These are phyloP conservation scores for Eupeodes latifasciatus DNA, from an alignment of 2,888 invertebrate genomes.

Conservation along the genomic window DNA sequence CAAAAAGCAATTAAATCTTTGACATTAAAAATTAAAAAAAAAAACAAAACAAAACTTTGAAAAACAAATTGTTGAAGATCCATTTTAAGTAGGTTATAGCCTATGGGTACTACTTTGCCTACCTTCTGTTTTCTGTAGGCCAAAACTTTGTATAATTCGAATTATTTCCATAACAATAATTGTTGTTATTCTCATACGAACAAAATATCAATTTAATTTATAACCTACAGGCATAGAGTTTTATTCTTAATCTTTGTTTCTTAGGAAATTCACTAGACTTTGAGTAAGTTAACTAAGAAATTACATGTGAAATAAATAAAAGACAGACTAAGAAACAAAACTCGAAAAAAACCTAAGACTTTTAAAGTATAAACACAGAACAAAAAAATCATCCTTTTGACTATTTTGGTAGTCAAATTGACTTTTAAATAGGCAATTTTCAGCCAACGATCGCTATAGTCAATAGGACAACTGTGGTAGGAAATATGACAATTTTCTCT, in stretches of 20 bases:
- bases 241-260: not conserved
- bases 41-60: not conserved
- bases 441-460: no score
- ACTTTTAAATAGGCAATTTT: no score
- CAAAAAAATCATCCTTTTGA: no score
- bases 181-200: not conserved
- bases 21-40: not conserved
- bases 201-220: not conserved
- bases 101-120: no score
- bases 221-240: not conserved
- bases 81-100: not conserved
- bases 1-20: constrained; percentile 13
- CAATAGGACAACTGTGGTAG: no score
- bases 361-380: no score
- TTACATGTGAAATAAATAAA: not conserved
- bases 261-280: not conserved
- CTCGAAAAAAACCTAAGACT: no score
- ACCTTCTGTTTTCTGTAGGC: not conserved
- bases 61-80: not conserved
- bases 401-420: no score
- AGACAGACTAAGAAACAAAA: no score
- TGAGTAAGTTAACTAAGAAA: not conserved
- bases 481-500: no score
- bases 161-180: constrained; percentile 5
- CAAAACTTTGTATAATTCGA: constrained; percentile 5